These are phyloP conservation scores for Diglossa cyanea DNA, from an alignment of 2,797 vertebrate species.

Conservation along the genomic window DNA sequence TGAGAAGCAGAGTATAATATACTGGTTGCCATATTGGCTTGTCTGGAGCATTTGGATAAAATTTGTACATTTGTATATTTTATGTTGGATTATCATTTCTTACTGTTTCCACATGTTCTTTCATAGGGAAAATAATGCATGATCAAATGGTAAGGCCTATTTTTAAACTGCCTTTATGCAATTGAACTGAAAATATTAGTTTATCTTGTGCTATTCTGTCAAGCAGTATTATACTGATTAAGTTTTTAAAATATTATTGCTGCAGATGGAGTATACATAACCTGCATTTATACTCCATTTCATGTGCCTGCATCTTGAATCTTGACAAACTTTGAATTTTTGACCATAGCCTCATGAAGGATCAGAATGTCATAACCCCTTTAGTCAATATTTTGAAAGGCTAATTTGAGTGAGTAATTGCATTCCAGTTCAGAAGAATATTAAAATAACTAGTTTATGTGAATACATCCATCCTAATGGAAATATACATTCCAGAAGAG, in stretches of 20 bases:
- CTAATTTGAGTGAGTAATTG: conserved; percentile 60
- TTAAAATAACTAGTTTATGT: conserved; percentile 49
- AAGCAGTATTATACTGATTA: conserved; percentile 64
- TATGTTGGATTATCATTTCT: conserved; percentile 53
- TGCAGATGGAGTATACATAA: conserved; percentile 53
- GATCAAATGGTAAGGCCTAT: conserved; percentile 44
- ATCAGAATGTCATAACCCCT: conserved; percentile 47
- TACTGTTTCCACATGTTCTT: conserved; percentile 58
- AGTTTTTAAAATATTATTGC: conserved; percentile 45
- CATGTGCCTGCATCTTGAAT: conserved; percentile 2
- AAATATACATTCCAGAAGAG: conserved; percentile 56
- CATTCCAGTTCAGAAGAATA: conserved; percentile 59
- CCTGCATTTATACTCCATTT: conserved; percentile 58
- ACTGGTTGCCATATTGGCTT: conserved; percentile 13
- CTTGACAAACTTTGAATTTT: conserved; percentile 41
- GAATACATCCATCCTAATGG: conserved; percentile 52
- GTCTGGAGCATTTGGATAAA: conserved; percentile 17
- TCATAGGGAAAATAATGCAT: conserved; percentile 38
- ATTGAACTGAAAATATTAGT: conserved; percentile 60
- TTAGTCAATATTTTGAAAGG: conserved; percentile 63
- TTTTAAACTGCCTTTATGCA: conserved; percentile 54
- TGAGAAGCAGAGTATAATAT: not conserved
- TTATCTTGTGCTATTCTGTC: conserved; percentile 55
- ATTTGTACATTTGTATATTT: conserved; percentile 42
- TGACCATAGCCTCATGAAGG: conserved; percentile 27